Evolutionary conservation across 2,888 invertebrate genomes (phyloP).

Genomic region (Beris chalybata): DNA sequence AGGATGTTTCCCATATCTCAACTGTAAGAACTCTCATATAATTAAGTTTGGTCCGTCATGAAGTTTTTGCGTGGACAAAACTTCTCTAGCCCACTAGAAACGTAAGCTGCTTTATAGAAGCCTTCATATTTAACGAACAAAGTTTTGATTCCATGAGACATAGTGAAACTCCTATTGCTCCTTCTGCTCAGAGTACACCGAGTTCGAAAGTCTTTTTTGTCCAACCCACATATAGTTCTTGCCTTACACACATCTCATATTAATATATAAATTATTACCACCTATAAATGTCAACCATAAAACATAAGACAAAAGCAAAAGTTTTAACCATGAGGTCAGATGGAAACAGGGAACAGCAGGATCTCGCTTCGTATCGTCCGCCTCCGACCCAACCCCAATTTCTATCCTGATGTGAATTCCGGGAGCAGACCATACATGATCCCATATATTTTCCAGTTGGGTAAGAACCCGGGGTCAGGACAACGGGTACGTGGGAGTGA

Average conservation of each 20-base stretch:
- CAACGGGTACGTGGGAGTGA: background rate
- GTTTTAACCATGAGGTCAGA: constrained; percentile 32
- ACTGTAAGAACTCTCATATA: constrained; percentile 3
- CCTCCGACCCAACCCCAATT: too few relatives aligned
- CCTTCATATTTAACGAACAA: constrained; percentile 14
- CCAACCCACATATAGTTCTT: too few relatives aligned
- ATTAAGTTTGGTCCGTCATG: constrained; percentile 26
- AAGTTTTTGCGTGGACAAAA: background rate
- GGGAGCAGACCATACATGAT: constrained; percentile 6
- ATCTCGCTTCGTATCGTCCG: background rate
- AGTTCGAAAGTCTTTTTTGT: too few relatives aligned
- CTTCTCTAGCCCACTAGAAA: background rate
- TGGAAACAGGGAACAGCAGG: constrained; percentile 22
- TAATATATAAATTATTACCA: constrained; percentile 39
- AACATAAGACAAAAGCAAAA: constrained; percentile 32
- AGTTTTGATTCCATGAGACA: constrained; percentile 28
- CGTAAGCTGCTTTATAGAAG: background rate
- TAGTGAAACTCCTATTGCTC: background rate
- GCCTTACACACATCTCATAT: constrained; percentile 26
- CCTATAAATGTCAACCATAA: constrained; percentile 36
- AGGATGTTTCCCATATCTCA: too few relatives aligned
- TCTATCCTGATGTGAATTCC: too few relatives aligned
- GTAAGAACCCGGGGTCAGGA: constrained; percentile 1
- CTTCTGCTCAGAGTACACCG: background rate
- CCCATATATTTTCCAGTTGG: constrained; percentile 1